Conservation (phyloP, 2,113 vertebrate genomes). For the Phylloscopus trochiloides region DNA sequence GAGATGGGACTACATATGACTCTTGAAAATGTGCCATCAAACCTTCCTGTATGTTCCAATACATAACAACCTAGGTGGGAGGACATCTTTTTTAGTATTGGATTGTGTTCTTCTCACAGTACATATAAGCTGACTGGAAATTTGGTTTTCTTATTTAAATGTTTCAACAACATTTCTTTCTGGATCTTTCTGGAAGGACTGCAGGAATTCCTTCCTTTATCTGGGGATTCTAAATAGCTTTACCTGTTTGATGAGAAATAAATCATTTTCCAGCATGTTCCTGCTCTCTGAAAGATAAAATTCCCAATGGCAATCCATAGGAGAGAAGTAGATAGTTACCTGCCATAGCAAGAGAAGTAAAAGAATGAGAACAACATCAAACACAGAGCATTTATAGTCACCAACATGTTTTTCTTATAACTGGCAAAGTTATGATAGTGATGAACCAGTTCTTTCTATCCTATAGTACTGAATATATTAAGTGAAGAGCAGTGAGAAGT, state of each 20-base stretch:
- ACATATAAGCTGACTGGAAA: neutral
- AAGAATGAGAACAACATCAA: neutral
- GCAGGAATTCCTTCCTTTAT: neutral
- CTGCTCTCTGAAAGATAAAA: neutral
- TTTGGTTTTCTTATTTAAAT: neutral
- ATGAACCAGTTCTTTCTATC: neutral
- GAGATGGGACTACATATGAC: neutral
- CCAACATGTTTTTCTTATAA: neutral
- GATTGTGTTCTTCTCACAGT: neutral
- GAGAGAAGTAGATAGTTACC: neutral
- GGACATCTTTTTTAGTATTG: neutral
- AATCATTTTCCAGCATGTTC: neutral
- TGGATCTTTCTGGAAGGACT: neutral
- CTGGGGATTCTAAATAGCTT: neutral
- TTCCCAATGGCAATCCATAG: neutral
- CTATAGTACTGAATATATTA: neutral
- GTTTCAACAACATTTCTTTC: neutral
- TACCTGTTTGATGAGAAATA: neutral
- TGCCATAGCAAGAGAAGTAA: neutral
- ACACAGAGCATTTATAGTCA: neutral
- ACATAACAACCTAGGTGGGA: neutral
- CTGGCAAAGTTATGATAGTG: neutral
- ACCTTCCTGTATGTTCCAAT: neutral
- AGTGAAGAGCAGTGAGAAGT: neutral
- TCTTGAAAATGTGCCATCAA: accelerated